A percentile compares a stretch with the other conserved stretches of the same genome.
phyloP scores from a whole-genome alignment of 2,113 vertebrate species.

The Serinus canaria region DNA sequence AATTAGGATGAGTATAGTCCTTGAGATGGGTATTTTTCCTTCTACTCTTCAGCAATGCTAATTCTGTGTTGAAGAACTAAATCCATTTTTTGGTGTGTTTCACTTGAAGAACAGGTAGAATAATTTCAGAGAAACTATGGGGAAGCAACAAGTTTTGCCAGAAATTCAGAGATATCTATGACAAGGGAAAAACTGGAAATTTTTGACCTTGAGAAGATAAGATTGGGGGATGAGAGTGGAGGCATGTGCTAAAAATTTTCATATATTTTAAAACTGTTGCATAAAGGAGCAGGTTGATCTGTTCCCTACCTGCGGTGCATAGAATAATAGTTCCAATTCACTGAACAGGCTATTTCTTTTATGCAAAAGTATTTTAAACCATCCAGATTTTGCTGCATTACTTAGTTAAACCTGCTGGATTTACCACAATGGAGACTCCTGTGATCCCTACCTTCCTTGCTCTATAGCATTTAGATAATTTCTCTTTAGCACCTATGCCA shows the following conservation, averaged over 20 bases:
- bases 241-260: background rate
- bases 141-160: background rate
- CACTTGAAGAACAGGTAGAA: background rate
- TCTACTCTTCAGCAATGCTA: background rate
- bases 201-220: background rate
- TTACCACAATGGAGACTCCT: background rate
- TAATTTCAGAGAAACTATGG: background rate
- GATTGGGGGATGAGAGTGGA: background rate
- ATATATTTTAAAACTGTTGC: background rate
- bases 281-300: background rate
- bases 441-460: background rate
- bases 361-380: background rate
- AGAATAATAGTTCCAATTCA: background rate
- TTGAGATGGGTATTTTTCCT: background rate
- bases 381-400: background rate
- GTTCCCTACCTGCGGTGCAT: background rate
- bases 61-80: background rate
- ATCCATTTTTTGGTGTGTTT: background rate
- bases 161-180: background rate
- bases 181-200: background rate
- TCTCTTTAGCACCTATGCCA: background rate
- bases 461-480: background rate
- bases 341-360: background rate
- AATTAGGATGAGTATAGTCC: background rate
- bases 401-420: background rate